phyloP scores from a whole-genome alignment of 2,113 vertebrate genomes.

The Dissostichus mawsoni region DNA sequence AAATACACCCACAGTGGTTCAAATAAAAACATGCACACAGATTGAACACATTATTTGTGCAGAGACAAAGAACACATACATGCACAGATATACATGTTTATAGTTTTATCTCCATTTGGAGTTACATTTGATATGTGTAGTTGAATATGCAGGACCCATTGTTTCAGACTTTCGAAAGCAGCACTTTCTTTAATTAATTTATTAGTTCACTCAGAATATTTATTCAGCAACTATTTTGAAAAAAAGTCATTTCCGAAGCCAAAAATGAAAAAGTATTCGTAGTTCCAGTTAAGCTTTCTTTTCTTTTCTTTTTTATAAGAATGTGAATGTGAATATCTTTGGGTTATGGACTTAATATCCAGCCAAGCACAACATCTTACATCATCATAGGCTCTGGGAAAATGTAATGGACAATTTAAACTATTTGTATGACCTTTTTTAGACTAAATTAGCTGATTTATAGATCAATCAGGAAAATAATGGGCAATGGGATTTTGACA shows the following conservation, averaged over 20 bases:
- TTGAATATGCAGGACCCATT: background rate
- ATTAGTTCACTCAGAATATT: background rate
- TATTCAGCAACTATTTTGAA: background rate
- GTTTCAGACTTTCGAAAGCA: background rate
- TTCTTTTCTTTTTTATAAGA: background rate
- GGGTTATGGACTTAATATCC: too few relatives aligned
- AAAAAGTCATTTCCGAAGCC: background rate
- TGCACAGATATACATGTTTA: background rate
- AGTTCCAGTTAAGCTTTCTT: background rate
- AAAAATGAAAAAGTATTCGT: background rate
- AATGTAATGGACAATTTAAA: background rate
- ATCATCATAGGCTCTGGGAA: background rate
- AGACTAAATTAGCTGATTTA: background rate
- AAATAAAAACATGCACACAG: constrained; percentile 15
- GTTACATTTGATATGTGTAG: background rate
- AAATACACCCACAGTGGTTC: constrained; percentile 32
- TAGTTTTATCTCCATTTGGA: background rate
- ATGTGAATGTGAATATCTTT: background rate
- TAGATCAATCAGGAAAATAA: background rate
- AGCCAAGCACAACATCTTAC: too few relatives aligned
- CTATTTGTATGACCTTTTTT: background rate
- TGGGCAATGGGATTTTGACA: background rate
- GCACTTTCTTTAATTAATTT: background rate
- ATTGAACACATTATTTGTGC: background rate
- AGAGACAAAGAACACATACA: constrained; percentile 14